Evolutionary conservation across 2,888 invertebrate species (phyloP), one percentile per base, ranked within the genome.

Genomic region (Boloria euphrosyne): DNA sequence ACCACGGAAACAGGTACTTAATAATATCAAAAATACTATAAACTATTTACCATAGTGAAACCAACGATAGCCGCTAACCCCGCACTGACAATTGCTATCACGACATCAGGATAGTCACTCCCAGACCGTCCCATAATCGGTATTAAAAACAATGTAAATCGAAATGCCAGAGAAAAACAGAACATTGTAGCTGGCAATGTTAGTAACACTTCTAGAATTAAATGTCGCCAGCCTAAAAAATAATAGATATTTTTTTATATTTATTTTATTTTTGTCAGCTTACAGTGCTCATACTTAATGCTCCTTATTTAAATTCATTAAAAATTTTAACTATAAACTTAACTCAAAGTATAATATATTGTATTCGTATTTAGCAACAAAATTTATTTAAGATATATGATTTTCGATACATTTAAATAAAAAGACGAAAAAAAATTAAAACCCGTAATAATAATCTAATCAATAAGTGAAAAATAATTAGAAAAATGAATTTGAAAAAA

Each of bases 191-290:
- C 38, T 0, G 89, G 89, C 0, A 83, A 22, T 0, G 86, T 83
- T 0, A 88, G 69, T 0, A 67, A 0, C 3, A 80, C 49, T 47
- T 89, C 88, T 2, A 88, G 62, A 0, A 82, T 0, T 0, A 90
- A 74, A 72, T 89, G 89, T 27, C 85, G 87, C 85, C 86, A 87
- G 0, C 83, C 91, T 90, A n/a, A 17, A 14, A 59, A 59, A 59
- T 13, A 16, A 31, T 13, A 5, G 6, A 31, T 6, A 7, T 7
- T 31, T 31, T 31, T 31, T 31, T 7, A 31, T 31, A 7, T 31
- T 31, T 31, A 31, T 7, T 31, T 7, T 7, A 31, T 31, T 31
- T 10, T 7, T n/a, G n/a, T 31, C 31, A 31, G 7, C 7, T 10
- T 31, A 7, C n/a, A n/a, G n/a, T 31, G 6, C 0, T 31, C 7